Conservation (phyloP, 2,888 invertebrate species). For the Podabrus alpinus region DNA sequence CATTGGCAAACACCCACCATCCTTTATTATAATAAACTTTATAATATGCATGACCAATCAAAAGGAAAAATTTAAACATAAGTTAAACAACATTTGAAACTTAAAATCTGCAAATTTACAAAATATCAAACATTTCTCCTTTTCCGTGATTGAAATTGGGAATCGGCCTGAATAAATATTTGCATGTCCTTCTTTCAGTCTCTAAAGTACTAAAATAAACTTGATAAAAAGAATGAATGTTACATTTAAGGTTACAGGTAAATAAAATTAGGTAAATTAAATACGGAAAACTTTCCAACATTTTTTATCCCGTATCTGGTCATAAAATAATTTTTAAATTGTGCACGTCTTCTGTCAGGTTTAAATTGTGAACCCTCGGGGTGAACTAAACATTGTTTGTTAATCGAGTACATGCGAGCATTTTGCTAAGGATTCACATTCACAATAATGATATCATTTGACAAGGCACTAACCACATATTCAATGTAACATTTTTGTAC, state of each 20-base stretch:
- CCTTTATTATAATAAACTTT: background rate
- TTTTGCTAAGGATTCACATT: constrained; percentile 20
- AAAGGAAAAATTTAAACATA: background rate
- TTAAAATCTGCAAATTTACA: background rate
- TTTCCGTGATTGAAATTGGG: background rate
- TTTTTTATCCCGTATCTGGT: background rate
- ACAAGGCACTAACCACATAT: constrained; percentile 28
- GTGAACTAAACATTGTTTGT: constrained; percentile 5
- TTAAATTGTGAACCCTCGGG: background rate
- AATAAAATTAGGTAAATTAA: background rate
- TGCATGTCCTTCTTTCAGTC: background rate
- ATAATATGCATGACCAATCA: background rate
- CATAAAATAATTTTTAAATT: background rate
- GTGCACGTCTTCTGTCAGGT: background rate
- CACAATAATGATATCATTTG: constrained; percentile 26
- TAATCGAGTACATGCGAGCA: background rate
- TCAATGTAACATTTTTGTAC: constrained; percentile 19
- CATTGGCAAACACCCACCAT: background rate
- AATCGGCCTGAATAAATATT: background rate
- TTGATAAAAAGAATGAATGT: background rate
- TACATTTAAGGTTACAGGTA: background rate
- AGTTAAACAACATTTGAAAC: background rate
- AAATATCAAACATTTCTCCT: background rate
- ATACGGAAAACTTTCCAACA: background rate
- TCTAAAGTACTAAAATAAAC: background rate